Evolutionary conservation across 2,888 invertebrate genomes (phyloP).

Genomic region (Zaprionus lineosus): DNA sequence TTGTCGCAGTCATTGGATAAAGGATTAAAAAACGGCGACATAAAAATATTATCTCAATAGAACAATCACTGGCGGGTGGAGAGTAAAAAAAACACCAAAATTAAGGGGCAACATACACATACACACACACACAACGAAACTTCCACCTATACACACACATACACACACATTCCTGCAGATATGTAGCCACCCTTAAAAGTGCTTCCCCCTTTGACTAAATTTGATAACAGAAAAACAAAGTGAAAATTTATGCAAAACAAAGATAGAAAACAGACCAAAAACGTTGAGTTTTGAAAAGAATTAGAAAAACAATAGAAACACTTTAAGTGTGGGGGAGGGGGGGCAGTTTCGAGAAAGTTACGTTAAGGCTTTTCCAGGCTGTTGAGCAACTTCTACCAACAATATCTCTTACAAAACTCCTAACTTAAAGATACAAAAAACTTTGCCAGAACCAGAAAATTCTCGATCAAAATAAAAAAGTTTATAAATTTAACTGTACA

Average conservation of each 20-base stretch:
- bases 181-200: slow-evolving; percentile 27
- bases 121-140: neutral
- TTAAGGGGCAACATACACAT: slow-evolving; percentile 42
- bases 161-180: slow-evolving; percentile 21
- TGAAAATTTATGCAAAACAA: slow-evolving; percentile 75
- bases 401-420: slow-evolving; percentile 47
- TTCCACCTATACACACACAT: slow-evolving; percentile 18
- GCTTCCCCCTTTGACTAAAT: slow-evolving; percentile 12
- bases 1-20: slow-evolving; percentile 58
- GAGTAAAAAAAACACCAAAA: slow-evolving; percentile 42
- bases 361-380: slow-evolving; percentile 21
- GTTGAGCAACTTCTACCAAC: slow-evolving; percentile 44
- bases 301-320: slow-evolving; percentile 42
- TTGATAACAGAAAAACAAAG: slow-evolving; percentile 72
- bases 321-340: slow-evolving; percentile 22
- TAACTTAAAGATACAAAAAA: too few species aligned
- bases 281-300: slow-evolving; percentile 10
- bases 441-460: too few species aligned
- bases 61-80: slow-evolving; percentile 64
- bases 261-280: slow-evolving; percentile 45
- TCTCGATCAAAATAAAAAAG: too few species aligned
- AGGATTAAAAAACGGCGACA: slow-evolving; percentile 71
- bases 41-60: slow-evolving; percentile 73
- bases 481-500: too few species aligned
- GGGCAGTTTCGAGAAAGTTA: neutral